A percentile compares a stretch with the other conserved stretches of the same genome.
Evolutionary conservation across 1,140 invertebrate species (phyloP).

Genomic region (Himalopsyche phryganea): DNA sequence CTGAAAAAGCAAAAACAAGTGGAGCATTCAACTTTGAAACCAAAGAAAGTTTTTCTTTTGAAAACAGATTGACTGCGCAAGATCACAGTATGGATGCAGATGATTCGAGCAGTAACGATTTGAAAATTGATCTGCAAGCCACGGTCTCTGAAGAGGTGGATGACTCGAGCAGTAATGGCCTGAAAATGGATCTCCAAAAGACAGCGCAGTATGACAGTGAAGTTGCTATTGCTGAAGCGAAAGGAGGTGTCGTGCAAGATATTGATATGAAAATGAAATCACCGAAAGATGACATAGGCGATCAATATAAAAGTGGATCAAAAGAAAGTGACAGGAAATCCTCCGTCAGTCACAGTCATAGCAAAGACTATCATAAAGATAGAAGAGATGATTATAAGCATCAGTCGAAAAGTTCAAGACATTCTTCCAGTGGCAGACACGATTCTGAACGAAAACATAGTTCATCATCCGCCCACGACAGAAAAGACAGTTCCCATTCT

Average conservation of each 20-base stretch:
- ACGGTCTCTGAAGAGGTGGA: slow-evolving; percentile 34
- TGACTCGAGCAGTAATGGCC: slow-evolving; percentile 12
- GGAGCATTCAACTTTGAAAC: slow-evolving; percentile 8
- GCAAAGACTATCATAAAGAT: slow-evolving; percentile 44
- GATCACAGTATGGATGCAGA: slow-evolving; percentile 10
- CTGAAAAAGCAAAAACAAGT: slow-evolving; percentile 27
- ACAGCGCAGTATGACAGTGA: slow-evolving; percentile 43
- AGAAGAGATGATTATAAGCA: slow-evolving; percentile 47
- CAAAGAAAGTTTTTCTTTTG: slow-evolving; percentile 21
- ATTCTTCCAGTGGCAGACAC: slow-evolving; percentile 39
- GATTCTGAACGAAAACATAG: slow-evolving; percentile 41
- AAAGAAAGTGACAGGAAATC: slow-evolving; percentile 42
- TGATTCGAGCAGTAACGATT: slow-evolving; percentile 12
- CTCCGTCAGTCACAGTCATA: slow-evolving; percentile 34
- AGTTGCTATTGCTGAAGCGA: too few relatives aligned
- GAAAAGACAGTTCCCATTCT: slow-evolving; percentile 32
- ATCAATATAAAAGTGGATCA: slow-evolving; percentile 40
- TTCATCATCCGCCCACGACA: slow-evolving; percentile 42
- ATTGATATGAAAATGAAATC: slow-evolving; percentile 11
- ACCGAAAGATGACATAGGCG: slow-evolving; percentile 37
- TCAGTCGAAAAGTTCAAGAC: slow-evolving; percentile 37
- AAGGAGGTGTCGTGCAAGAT: slow-evolving; percentile 38
- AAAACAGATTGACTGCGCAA: slow-evolving; percentile 16
- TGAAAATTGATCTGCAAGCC: slow-evolving; percentile 37
- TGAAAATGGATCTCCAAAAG: slow-evolving; percentile 37